Evolutionary conservation across 2,888 invertebrate genomes (phyloP).

Genomic region (Leptinotarsa tumamoca): DNA sequence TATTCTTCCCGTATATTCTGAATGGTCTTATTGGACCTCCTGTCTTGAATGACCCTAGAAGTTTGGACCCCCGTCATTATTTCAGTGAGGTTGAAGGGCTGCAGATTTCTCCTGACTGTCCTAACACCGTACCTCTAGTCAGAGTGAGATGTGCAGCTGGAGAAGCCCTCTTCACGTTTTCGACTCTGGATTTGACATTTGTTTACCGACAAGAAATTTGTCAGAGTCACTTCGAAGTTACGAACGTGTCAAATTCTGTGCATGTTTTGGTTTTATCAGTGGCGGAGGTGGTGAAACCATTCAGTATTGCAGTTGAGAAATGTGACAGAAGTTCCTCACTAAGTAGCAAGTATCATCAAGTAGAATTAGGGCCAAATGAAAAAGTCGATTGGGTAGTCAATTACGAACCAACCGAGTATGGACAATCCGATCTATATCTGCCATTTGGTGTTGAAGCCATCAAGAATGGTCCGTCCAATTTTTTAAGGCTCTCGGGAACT

Average conservation of each 20-base stretch:
- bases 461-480: constrained; percentile 51
- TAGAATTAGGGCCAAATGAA: constrained; percentile 48
- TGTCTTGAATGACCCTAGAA: constrained; percentile 52
- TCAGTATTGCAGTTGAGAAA: constrained; percentile 19
- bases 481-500: constrained; percentile 57
- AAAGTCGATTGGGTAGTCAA: constrained; percentile 50
- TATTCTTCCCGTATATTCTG: constrained; percentile 72
- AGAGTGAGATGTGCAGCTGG: constrained; percentile 51
- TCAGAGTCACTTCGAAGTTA: constrained; percentile 33
- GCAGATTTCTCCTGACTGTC: not conserved
- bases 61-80: constrained; percentile 39
- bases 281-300: constrained; percentile 8
- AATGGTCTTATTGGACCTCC: constrained; percentile 73
- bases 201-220: not conserved
- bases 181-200: constrained; percentile 40
- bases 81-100: constrained; percentile 19
- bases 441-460: constrained; percentile 21
- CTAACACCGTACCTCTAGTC: constrained; percentile 40
- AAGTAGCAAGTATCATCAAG: constrained; percentile 25
- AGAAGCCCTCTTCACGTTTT: constrained; percentile 45
- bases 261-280: constrained; percentile 25
- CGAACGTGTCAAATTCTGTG: constrained; percentile 30
- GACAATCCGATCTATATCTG: constrained; percentile 12
- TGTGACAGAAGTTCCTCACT: constrained; percentile 5
- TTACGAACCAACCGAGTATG: constrained; percentile 20